Base-by-base conservation (phyloP, 2,113 vertebrate genomes). In the Xiphias gladius region DNA sequence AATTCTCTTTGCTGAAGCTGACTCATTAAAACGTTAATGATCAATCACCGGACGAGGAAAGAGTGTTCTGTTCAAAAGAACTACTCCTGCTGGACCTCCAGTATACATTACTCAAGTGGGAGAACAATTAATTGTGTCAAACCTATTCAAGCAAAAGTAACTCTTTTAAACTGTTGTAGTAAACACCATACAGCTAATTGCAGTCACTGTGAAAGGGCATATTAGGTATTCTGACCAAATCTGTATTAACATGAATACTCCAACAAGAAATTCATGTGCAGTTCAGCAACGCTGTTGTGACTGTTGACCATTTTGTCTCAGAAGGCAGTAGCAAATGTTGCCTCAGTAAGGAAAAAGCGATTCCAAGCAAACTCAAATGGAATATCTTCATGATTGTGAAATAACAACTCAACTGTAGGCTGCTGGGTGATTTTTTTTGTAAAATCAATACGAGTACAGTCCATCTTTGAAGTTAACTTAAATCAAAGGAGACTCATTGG, bases 81-180 rank as follows among this genome's bases (percentile, higher is more conserved):
- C 61, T 62, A 41, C 12, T 39, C 52, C 22, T 68, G 52, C 4
- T 80, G 8, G 32, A 35, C 41, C 69, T n/a, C 28, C 46, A 52
- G 24, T 63, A 80, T 72, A 32, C 80, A 71, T 80, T 78, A 76
- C 62, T 58, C 28, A 50, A 55, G 50, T 66, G 35, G 37, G 37
- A 83, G 64, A 85, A 64, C 46, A 32, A 41, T 66, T 39, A 63
- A 37, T 62, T 67, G 13, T 48, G 13, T 61, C 43, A 65, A 68
- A 84, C 41, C 48, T 43, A 26, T 12, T 69, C 57, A 26, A 70
- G 77, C 35, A 64, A 68, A 71, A 69, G n/a, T 65, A 12, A 37
- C 13, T 46, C 3, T 7, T 52, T 59, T 39, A 61, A 66, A 39
- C 20, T 61, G 48, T 28, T 59, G 30, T 17, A 20, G 17, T 32